Evolutionary conservation across 2,113 vertebrate species (phyloP), one percentile per base, ranked within the genome.

Genomic region (Paraplagusia blochii): DNA sequence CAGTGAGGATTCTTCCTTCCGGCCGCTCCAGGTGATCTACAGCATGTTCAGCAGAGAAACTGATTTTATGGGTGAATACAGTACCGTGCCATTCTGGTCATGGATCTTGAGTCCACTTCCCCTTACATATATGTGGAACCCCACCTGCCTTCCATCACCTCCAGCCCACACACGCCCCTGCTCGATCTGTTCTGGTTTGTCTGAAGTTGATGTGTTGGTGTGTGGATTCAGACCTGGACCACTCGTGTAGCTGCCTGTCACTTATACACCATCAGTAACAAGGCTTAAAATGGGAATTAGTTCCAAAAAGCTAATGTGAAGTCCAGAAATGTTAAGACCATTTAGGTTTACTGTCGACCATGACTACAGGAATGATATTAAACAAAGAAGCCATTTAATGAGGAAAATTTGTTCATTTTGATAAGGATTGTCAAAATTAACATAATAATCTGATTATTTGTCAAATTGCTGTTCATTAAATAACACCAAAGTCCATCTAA

Each of bases 201-300:
- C 39, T 39, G 49, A 74, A 34, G 35, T 45, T 52, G 53, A 65
- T 47, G 39, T 22, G 44, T 51, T 22, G 56, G 45, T 19, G 9
- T 68, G 45, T 64, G 52, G 64, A 77, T 54, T 52, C 62, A 55
- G 53, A 64, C 68, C 66, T 59, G 68, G 74, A 71, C 69, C 66
- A 47, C 35, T 9, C 22, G 38, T 48, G 40, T 51, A 8, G 44
- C 68, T 45, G 46, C 55, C 53, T 59, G 18, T 55, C 36, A 11
- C 53, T 44, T 29, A 78, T 66, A 63, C 63, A 73, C 67, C 53
- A 66, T 51, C 29, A 58, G 59, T 59, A 80, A 80, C 54, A 78
- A 63, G 58, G 49, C 16, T 43, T 18, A 19, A 61, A 58, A 55
- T 34, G 43, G 35, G 16, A 55, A 61, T 46, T 59, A 56, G 53